Evolutionary conservation across 2,888 invertebrate genomes (phyloP), one percentile per base, ranked within the genome.

Genomic region (Rhodophaea formosa): DNA sequence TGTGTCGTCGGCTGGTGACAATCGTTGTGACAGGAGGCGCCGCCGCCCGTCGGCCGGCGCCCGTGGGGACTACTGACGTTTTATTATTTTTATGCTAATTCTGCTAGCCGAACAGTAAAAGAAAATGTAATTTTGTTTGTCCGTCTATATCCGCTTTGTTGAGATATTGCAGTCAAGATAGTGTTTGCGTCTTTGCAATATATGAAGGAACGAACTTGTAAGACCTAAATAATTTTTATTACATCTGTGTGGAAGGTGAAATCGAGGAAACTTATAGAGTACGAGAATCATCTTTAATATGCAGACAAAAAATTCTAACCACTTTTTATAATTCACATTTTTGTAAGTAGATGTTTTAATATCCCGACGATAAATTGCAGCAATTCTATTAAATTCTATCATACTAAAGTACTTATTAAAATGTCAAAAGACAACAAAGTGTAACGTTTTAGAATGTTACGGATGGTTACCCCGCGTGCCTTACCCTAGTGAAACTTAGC

Each of bases 21-120:
- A 78, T 82, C 78, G 77, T 70, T 75, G 69, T 84, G 86, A 86
- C 84, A 82, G 75, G 70, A 74, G 72, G 71, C 69, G 72, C 71
- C 67, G 67, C 68, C 70, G 68, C 72, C 71, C 79, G 79, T 69
- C 78, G 62, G 67, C 67, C 70, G 70, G 66, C 68, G 67, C 71
- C 71, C 79, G 79, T 69, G 77, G 62, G 49, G 71, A 77, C 74
- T 71, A 71, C 75, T 79, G 82, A 80, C 81, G 72, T 80, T 84
- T 82, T 86, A 86, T 84, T 86, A 87, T 86, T 86, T 86, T 86
- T 84, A 86, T 86, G 87, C 77, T 84, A 86, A 87, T 87, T 77
- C 67, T 58, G 66, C 68, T 65, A 71, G 74, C 77, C 70, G 68
- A 75, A 68, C 70, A 75, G 69, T 77, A 69, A 74, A 78, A 77